These are phyloP conservation scores for Oceanodroma tethys DNA, from an alignment of 2,113 vertebrate genomes.

Conservation along the genomic window DNA sequence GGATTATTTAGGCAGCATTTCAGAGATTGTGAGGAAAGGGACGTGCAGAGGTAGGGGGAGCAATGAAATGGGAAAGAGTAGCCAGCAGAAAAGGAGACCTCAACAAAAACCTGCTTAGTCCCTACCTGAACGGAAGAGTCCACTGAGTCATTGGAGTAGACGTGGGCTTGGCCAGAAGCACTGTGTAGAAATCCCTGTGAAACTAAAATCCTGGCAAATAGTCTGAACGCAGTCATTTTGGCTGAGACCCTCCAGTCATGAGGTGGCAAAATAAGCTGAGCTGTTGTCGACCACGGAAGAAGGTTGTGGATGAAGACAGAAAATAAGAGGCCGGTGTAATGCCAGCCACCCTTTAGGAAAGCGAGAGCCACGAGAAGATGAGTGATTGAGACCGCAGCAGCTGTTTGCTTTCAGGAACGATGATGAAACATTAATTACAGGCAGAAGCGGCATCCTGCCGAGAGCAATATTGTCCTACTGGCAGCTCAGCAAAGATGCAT, in stretches of 20 bases:
- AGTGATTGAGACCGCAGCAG: not conserved
- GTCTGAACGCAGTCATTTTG: rapidly evolving
- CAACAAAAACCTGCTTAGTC: not conserved
- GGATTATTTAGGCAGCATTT: not conserved
- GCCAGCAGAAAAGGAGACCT: not conserved
- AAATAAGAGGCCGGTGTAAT: not conserved
- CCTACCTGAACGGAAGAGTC: not conserved
- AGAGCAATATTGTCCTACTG: not conserved
- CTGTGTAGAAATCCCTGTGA: not conserved
- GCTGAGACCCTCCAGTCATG: not conserved
- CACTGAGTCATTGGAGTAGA: not conserved
- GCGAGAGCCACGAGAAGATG: not conserved
- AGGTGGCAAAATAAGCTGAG: not conserved
- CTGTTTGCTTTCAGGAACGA: not conserved
- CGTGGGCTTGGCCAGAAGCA: not conserved
- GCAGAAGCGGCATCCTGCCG: not conserved
- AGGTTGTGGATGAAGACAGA: not conserved
- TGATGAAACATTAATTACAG: constrained; percentile 29
- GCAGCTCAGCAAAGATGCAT: not conserved
- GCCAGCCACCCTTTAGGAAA: not conserved
- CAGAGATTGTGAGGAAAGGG: not conserved
- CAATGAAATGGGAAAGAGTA: not conserved
- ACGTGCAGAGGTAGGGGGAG: not conserved
- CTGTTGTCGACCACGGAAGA: not conserved
- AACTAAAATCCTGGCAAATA: not conserved